A percentile compares a stretch with the other conserved stretches of the same genome.
Evolutionary conservation across 1,140 invertebrate genomes (phyloP).

Genomic region (Cecropterus lyciades): DNA sequence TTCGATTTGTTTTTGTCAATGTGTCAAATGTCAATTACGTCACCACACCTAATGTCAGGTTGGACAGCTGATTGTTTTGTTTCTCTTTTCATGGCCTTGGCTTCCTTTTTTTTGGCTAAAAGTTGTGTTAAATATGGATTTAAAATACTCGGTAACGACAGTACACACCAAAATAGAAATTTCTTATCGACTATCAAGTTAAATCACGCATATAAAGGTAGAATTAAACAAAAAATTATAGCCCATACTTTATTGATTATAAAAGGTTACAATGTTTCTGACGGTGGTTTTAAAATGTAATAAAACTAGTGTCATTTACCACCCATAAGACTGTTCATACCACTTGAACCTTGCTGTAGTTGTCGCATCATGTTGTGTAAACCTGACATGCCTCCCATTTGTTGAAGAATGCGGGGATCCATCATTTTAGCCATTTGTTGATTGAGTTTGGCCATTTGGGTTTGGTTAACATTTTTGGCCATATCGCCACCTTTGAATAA

Average conservation of each 20-base stretch:
- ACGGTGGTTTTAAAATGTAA: constrained; percentile 21
- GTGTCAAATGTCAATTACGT: too few relatives aligned
- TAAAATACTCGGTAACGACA: too few relatives aligned
- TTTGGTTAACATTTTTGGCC: constrained; percentile 99
- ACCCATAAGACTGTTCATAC: constrained; percentile 91
- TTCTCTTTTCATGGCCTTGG: too few relatives aligned
- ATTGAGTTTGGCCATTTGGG: constrained; percentile 99
- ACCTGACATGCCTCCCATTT: constrained; percentile 97
- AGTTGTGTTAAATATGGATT: too few relatives aligned
- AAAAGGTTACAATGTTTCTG: constrained; percentile 30
- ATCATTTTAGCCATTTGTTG: constrained; percentile 99
- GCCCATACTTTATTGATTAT: constrained; percentile 35
- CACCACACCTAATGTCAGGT: too few relatives aligned
- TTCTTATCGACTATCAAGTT: too few relatives aligned
- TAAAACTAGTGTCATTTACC: constrained; percentile 81
- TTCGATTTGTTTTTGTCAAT: too few relatives aligned
- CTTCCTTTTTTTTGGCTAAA: too few relatives aligned
- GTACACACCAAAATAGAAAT: too few relatives aligned
- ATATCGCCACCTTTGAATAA: constrained; percentile 99
- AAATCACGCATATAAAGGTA: too few relatives aligned
- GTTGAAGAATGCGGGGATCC: constrained; percentile 98
- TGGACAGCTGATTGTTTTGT: too few relatives aligned
- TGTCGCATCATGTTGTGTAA: constrained; percentile 99
- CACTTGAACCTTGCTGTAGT: constrained; percentile 95
- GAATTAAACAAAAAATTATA: constrained; percentile 9